A percentile compares a stretch with the other conserved stretches of the same genome.
These are phyloP conservation scores for Lathamus discolor DNA, from an alignment of 2,113 vertebrate species.

Conservation along the genomic window DNA sequence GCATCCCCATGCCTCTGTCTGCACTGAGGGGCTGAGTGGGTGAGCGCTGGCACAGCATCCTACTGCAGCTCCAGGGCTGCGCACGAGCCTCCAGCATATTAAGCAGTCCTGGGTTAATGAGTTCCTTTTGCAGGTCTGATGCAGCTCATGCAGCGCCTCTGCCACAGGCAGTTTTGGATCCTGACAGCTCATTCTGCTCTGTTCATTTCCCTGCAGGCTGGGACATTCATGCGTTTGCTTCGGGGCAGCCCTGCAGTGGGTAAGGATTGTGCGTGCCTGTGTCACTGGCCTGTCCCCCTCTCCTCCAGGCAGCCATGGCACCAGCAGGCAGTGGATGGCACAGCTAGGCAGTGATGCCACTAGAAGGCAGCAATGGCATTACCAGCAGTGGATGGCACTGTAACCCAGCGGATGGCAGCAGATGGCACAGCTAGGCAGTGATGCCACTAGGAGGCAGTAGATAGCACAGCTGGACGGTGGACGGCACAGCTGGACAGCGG, in stretches of 20 bases:
- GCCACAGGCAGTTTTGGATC: neutral
- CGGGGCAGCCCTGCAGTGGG: neutral
- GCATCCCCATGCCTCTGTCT: neutral
- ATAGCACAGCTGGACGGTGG: neutral
- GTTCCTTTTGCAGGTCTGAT: constrained; percentile 23
- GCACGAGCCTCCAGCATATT: constrained; percentile 15
- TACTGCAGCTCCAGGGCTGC: constrained; percentile 10
- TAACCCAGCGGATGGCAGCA: neutral
- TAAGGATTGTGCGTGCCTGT: neutral
- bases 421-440: neutral
- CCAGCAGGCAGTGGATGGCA: neutral
- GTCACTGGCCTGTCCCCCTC: neutral
- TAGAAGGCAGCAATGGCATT: neutral
- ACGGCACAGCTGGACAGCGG: neutral
- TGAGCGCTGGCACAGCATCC: neutral
- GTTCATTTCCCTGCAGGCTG: neutral
- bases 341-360: neutral
- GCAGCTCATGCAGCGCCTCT: neutral
- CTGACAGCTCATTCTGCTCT: neutral
- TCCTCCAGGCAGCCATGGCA: neutral
- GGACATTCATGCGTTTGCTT: neutral
- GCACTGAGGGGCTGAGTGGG: neutral
- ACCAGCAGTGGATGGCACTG: neutral
- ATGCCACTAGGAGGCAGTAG: too few species aligned
- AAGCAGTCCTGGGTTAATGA: constrained; percentile 44